Conservation (phyloP, 1,140 invertebrate genomes). For the Drosophila littoralis region DNA sequence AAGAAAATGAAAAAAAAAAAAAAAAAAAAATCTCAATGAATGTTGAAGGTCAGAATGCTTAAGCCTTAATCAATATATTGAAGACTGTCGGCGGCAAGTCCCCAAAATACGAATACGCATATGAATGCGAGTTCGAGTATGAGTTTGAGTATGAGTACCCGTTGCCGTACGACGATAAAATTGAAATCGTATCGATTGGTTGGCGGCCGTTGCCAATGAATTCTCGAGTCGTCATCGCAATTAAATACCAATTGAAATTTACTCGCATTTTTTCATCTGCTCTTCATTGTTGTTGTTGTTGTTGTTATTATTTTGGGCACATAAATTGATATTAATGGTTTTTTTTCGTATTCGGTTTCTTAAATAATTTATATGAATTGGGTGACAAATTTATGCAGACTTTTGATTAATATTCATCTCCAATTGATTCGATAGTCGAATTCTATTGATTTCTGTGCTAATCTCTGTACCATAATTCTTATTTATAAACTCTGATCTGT, state of each 20-base stretch:
- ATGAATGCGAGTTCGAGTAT: background rate
- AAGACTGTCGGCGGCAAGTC: conserved; percentile 42
- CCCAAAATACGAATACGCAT: conserved; percentile 19
- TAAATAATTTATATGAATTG: conserved; percentile 64
- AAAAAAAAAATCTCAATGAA: conserved; percentile 67
- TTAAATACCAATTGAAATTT: conserved; percentile 79
- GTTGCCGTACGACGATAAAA: background rate
- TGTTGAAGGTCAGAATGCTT: conserved; percentile 81
- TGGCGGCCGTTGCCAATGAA: conserved; percentile 69
- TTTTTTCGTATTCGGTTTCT: conserved; percentile 39
- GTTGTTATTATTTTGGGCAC: conserved; percentile 38
- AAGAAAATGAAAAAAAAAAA: conserved; percentile 24
- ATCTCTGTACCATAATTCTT: conserved; percentile 62
- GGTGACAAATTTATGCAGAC: conserved; percentile 69
- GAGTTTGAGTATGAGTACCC: background rate
- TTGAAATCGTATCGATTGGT: conserved; percentile 75
- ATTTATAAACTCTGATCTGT: conserved; percentile 68
- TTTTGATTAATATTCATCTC: conserved; percentile 60
- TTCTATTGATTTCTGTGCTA: conserved; percentile 62
- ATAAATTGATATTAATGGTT: conserved; percentile 58
- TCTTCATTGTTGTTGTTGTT: conserved; percentile 32
- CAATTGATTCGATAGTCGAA: conserved; percentile 28
- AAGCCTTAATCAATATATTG: conserved; percentile 67
- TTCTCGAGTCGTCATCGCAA: conserved; percentile 65
- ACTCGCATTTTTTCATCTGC: conserved; percentile 28